Percentiles rank a stretch among this genome's conserved stretches.
phyloP scores from a whole-genome alignment of 2,113 vertebrate genomes.

The Scomber colias region DNA sequence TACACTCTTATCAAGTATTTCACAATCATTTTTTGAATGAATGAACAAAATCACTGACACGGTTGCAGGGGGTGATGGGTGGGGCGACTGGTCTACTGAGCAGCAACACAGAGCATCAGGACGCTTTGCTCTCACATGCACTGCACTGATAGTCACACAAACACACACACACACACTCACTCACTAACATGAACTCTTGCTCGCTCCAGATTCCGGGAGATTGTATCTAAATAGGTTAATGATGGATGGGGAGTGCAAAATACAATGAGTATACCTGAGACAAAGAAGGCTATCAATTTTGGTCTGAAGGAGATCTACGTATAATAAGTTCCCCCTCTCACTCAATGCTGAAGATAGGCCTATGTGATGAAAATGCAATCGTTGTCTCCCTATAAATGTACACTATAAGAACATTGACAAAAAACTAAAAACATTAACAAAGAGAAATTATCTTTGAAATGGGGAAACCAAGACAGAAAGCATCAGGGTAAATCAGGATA shows the following conservation, averaged over 20 bases:
- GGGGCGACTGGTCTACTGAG: no score
- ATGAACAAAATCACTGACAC: no score
- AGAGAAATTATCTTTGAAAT: not conserved
- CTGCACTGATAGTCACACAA: no score
- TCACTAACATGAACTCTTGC: no score
- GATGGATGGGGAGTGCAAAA: conserved; percentile 43
- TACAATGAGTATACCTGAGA: conserved; percentile 58
- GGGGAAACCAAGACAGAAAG: not conserved
- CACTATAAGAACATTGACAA: conserved; percentile 37
- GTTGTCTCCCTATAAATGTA: conserved; percentile 65
- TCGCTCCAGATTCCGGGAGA: no score
- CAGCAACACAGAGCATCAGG: no score
- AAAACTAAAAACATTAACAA: conserved; percentile 9
- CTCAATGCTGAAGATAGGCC: conserved; percentile 51
- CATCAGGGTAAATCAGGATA: not conserved
- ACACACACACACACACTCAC: no score
- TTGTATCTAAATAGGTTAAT: conserved; percentile 29
- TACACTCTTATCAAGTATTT: no score
- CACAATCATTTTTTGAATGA: no score
- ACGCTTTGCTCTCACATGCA: no score
- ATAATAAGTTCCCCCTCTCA: conserved; percentile 63
- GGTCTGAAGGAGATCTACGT: conserved; percentile 51
- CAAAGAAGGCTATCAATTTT: conserved; percentile 47
- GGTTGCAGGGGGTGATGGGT: no score
- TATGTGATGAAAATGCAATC: conserved; percentile 56